Evolutionary conservation across 2,797 vertebrate genomes (phyloP), one percentile per base, ranked within the genome.

Genomic region (Micromesistius poutassou): DNA sequence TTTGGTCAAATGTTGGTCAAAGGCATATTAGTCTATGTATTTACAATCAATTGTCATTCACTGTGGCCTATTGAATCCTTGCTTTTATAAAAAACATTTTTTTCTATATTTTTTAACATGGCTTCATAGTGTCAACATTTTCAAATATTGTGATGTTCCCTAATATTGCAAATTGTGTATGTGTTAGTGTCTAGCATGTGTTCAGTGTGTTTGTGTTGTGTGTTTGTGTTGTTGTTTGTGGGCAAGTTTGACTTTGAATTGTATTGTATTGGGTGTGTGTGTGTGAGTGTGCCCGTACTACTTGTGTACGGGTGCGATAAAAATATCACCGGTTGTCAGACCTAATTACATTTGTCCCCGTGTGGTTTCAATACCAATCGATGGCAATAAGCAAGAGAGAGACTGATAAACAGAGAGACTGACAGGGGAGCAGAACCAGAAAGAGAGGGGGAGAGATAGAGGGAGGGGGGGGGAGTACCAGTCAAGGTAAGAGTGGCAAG

Each of bases 301-400:
- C 38, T 30, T 75, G 16, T 75, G 33, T 35, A 16, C 35, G 71
- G 22, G 31, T 36, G 31, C 8, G 74, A 87, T 89, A 88, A 90
- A 91, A 90, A 73, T 73, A 73, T 33, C 33, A 22, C 8, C 5
- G 42, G n/a, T 30, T 31, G 42, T 92, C 89, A 87, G 89, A 83
- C 82, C 82, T 88, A 88, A 91, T 92, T 89, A 90, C 85, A 79
- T 87, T 84, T 87, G 84, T 84, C 79, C 84, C 85, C 81, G 22
- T 84, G 84, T 82, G 79, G 88, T 80, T 82, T 82, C 80, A 68
- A 76, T 78, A 46, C 79, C 82, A 35, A 90, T 91, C 86, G 28
- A 90, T 87, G 73, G 79, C 82, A 86, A 82, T 80, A 79, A 87
- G 84, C 82, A 79, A 31, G 78, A 79, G 83, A 85, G 72, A 78